Evolutionary conservation across 2,113 vertebrate genomes (phyloP), one percentile per base, ranked within the genome.

Genomic region (Natator depressus): DNA sequence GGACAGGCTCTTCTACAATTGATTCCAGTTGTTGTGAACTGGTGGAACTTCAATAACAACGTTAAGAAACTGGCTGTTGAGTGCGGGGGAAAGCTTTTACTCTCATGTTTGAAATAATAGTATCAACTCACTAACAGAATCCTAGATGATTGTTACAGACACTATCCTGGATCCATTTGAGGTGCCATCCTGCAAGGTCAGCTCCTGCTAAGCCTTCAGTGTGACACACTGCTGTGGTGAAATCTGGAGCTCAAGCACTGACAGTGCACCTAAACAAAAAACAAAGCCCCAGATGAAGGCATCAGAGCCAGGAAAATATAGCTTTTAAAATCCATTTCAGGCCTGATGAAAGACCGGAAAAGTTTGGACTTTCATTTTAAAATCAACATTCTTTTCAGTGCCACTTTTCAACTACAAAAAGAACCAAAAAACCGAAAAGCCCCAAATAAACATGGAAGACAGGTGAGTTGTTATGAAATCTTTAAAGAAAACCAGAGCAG

Each of bases 271-370:
- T 20, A 10, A 91, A 84, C 72, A 51, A 80, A 89, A 80, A 80
- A 42, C n/a, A 10, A 46, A n/a, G 51, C 9, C 57, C 0, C 8
- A 8, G 16, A 75, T 8, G 35, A 46, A 83, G 31, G 25, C 81
- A 79, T 4, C 0, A 0, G 10, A 65, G 31, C 42, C 79, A 17
- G 62, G 86, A 87, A 91, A 92, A 9, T 12, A 0, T 1, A 83
- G 87, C 50, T 87, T 90, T 75, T 8, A 31, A 85, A 93, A 76
- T 12, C 65, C 57, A 3, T 10, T 87, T 82, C 62, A 65, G 62
- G 6, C 31, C 31, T 8, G 16, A 19, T n/a, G 31, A 65, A 13
- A 62, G 62, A 65, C 62, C 7, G 1, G 14, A 65, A 65, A 35
- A 16, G 62, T 65, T 65, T 78, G 82, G 22, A 50, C n/a, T 80